These are phyloP conservation scores for Urosaurus nigricauda DNA, from an alignment of 2,797 vertebrate genomes.

Conservation along the genomic window DNA sequence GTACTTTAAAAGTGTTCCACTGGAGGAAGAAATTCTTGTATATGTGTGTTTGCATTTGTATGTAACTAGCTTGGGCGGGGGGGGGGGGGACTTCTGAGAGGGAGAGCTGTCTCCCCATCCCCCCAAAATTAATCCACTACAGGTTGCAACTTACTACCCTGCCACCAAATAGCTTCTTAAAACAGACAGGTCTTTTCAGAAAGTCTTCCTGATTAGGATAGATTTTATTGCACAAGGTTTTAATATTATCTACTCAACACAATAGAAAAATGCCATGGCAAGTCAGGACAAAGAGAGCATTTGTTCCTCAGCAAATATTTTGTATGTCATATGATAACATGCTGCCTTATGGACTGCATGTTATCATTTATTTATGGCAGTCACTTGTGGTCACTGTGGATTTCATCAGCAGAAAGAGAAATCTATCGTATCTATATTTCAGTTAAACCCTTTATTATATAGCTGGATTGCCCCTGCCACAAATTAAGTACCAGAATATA, in stretches of 20 bases:
- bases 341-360: neutral
- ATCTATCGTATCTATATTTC: neutral
- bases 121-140: neutral
- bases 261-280: conserved; percentile 11
- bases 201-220: neutral
- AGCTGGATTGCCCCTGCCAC: neutral
- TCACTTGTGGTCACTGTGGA: neutral
- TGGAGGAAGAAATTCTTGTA: no score
- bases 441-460: neutral
- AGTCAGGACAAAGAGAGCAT: neutral
- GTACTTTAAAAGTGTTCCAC: no score
- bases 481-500: neutral
- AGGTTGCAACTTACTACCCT: neutral
- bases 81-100: no score
- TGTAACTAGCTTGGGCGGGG: no score
- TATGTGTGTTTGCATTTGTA: no score
- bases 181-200: neutral
- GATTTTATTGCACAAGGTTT: conserved; percentile 1
- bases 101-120: no score
- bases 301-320: conserved; percentile 30
- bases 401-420: neutral
- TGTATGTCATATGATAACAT: neutral
- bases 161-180: neutral
- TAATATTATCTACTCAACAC: conserved; percentile 9
- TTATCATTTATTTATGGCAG: conserved; percentile 38